Base-by-base conservation (phyloP, 2,113 vertebrate species). In the Pao palembangensis region DNA sequence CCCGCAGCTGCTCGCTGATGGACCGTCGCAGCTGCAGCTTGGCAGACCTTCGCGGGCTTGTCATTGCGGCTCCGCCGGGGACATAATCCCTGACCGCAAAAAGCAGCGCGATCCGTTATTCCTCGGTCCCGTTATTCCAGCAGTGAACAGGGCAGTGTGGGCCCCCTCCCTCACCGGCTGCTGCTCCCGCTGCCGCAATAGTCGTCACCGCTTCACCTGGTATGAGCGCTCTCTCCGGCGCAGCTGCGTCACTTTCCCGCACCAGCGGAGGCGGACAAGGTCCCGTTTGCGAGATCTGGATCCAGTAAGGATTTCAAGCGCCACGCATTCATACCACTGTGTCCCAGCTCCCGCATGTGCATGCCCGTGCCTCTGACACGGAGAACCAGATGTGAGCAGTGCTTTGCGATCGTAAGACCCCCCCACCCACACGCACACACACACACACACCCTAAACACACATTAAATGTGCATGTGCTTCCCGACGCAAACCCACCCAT, bases 1-100 rank as follows among this genome's bases (percentile, higher is more conserved):
- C 94, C 77, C 94, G 93, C 81, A 98, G 75, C 90, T 98, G 96
- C 86, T 96, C 96, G 78, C 95, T 98, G 90, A 98, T 92, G 21
- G 96, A 96, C 70, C 95, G 87, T 85, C 94, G 83, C 64, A 98
- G 93, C 90, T 87, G 94, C 43, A 92, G 88, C 80, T 86, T 91
- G 63, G 83, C 79, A 17, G 91, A 79, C 74, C 86, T 89, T 70
- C 88, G 79, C 84, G 70, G 78, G 81, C 83, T 84, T 76, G 84
- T 95, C 95, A 95, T 96, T 78, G 84, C 79, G 66, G 64, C 80
- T 70, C 81, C 58, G 61, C 56, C 78, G 81, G 76, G 77, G 65
- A 51, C 93, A 93, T 92, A 73, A 64, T 83, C 58, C 82, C 63
- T 47, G 50, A 19, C 1, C 20, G 16, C 44, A 16, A 13, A 70